A percentile compares a stretch with the other conserved stretches of the same genome.
These are phyloP conservation scores for Patagioenas fasciata DNA, from an alignment of 2,113 vertebrate genomes.

Conservation along the genomic window DNA sequence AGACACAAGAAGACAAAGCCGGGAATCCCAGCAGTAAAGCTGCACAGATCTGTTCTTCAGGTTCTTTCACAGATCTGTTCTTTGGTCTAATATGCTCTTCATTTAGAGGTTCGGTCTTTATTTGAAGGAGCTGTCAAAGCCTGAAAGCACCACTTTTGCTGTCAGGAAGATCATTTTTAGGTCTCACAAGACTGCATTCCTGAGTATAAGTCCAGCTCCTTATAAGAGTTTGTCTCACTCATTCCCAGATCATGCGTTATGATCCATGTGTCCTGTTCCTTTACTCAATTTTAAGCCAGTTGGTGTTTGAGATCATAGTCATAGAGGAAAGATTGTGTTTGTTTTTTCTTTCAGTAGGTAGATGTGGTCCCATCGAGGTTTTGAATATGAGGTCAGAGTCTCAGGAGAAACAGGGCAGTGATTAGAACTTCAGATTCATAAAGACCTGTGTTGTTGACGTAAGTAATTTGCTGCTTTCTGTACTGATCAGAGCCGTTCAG, in stretches of 20 bases:
- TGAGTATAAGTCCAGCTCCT: neutral
- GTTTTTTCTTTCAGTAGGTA: neutral
- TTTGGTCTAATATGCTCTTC: neutral
- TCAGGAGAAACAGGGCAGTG: neutral
- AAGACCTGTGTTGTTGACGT: neutral
- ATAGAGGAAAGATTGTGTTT: fast-evolving
- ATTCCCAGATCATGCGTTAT: neutral
- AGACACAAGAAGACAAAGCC: neutral
- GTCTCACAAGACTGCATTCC: neutral
- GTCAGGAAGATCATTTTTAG: neutral
- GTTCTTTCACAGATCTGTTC: neutral
- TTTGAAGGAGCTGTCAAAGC: neutral
- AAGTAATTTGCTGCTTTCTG: neutral
- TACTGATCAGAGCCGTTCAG: neutral
- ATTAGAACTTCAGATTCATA: neutral
- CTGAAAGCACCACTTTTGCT: neutral
- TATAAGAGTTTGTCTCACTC: neutral
- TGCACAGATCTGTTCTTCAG: neutral
- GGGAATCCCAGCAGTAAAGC: neutral
- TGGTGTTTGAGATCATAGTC: neutral
- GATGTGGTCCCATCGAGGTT: neutral
- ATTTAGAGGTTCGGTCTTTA: neutral
- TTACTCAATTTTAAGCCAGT: neutral
- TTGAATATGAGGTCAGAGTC: neutral
- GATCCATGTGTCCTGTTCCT: neutral